Conservation (phyloP, 2,888 invertebrate species). For the Torymus auratus region DNA sequence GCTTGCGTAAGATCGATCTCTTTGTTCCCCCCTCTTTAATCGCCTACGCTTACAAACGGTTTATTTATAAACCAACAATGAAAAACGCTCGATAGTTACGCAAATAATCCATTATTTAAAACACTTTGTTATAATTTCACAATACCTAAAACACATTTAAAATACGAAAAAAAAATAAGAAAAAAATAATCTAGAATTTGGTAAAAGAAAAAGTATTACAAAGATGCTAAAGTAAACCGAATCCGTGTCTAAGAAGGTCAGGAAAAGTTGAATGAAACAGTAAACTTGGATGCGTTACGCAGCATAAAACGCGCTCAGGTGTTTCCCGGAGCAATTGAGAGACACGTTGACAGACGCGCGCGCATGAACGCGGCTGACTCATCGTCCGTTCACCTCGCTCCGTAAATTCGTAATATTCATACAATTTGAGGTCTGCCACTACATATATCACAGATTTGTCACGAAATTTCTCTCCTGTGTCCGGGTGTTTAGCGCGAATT, state of each 20-base stretch:
- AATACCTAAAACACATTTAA: too few relatives aligned
- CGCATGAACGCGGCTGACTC: slow-evolving; percentile 36
- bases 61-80: too few relatives aligned
- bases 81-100: too few relatives aligned
- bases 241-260: too few relatives aligned
- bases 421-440: slow-evolving; percentile 70
- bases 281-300: slow-evolving; percentile 1
- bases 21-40: background rate
- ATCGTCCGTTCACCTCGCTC: slow-evolving; percentile 49
- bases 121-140: too few relatives aligned
- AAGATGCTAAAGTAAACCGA: too few relatives aligned
- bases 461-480: slow-evolving; percentile 64
- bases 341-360: slow-evolving; percentile 11
- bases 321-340: slow-evolving; percentile 21
- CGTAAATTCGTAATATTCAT: slow-evolving; percentile 63
- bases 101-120: too few relatives aligned
- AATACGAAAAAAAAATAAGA: too few relatives aligned
- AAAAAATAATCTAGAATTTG: too few relatives aligned
- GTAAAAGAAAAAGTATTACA: too few relatives aligned
- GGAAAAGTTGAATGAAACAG: background rate
- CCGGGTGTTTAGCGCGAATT: slow-evolving; percentile 63
- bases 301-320: background rate
- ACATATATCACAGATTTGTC: slow-evolving; percentile 73
- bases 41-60: too few relatives aligned
- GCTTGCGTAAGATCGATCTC: background rate